Evolutionary conservation across 2,797 vertebrate genomes (phyloP).

Genomic region (Sylvilagus floridanus): DNA sequence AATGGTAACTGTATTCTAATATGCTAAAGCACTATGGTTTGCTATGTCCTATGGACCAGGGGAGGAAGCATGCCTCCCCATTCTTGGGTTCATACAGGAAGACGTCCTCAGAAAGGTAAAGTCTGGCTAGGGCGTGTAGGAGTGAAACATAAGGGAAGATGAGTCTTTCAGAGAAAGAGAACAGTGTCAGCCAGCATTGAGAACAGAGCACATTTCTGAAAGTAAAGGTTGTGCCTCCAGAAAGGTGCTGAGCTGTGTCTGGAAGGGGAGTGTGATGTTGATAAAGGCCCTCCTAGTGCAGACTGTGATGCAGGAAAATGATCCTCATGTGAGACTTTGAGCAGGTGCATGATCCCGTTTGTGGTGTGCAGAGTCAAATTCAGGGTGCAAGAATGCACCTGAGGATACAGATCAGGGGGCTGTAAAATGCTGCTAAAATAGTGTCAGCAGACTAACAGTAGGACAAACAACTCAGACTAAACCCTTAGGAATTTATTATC

Average conservation of each 20-base stretch:
- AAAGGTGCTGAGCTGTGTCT: neutral
- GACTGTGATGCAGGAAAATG: neutral
- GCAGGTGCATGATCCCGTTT: neutral
- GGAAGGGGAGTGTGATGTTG: neutral
- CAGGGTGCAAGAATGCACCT: neutral
- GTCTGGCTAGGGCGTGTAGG: neutral
- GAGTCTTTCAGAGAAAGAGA: neutral
- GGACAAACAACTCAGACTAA: neutral
- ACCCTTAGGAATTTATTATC: neutral
- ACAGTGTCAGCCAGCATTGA: neutral
- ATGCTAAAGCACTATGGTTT: accelerated
- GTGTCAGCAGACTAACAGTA: neutral
- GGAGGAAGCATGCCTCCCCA: neutral
- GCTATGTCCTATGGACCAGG: neutral
- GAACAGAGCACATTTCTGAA: neutral
- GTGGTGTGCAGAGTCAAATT: neutral
- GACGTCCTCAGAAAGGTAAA: neutral
- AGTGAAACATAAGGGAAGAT: neutral
- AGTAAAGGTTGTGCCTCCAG: neutral
- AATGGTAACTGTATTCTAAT: accelerated
- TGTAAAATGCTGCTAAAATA: neutral
- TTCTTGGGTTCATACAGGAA: neutral
- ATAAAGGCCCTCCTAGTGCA: accelerated
- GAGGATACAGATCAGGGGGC: neutral
- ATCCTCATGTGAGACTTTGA: no score